Conservation (phyloP, 1,140 invertebrate species). For the Rhynchophorus ferrugineus region DNA sequence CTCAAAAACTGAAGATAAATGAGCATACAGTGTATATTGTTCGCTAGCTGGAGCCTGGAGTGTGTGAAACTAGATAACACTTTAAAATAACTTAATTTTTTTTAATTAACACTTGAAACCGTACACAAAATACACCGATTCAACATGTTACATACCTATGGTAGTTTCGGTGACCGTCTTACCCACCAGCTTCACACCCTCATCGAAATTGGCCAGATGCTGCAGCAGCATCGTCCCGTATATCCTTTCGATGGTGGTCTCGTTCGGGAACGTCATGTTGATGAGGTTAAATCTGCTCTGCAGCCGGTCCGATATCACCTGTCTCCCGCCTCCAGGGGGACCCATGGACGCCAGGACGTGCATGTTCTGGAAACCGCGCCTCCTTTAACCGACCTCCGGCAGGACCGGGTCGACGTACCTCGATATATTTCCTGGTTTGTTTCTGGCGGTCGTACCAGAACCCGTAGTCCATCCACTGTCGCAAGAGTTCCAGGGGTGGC, state of each 20-base stretch:
- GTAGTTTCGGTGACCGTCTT: constrained; percentile 57
- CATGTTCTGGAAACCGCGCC: constrained; percentile 56
- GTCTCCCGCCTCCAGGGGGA: constrained; percentile 72
- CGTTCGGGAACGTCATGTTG: constrained; percentile 72
- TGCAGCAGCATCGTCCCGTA: constrained; percentile 76
- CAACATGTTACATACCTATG: constrained; percentile 47
- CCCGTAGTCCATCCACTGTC: constrained; percentile 79
- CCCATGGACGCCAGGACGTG: constrained; percentile 70
- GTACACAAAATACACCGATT: no score
- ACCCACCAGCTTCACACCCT: constrained; percentile 65
- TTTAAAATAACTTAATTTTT: no score
- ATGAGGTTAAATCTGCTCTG: constrained; percentile 73
- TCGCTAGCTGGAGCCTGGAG: no score
- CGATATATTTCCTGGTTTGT: constrained; percentile 64
- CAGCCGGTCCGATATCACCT: constrained; percentile 64
- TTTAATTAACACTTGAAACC: no score
- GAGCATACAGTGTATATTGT: no score
- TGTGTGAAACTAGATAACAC: no score
- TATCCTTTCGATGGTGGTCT: constrained; percentile 68
- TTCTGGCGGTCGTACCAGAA: constrained; percentile 77
- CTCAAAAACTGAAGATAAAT: no score
- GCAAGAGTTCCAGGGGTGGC: constrained; percentile 73
- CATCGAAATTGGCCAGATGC: constrained; percentile 66
- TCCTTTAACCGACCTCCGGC: no score
- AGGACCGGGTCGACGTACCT: no score